These are phyloP conservation scores for Agrotis ipsilon DNA, from an alignment of 2,888 invertebrate species.

Conservation along the genomic window DNA sequence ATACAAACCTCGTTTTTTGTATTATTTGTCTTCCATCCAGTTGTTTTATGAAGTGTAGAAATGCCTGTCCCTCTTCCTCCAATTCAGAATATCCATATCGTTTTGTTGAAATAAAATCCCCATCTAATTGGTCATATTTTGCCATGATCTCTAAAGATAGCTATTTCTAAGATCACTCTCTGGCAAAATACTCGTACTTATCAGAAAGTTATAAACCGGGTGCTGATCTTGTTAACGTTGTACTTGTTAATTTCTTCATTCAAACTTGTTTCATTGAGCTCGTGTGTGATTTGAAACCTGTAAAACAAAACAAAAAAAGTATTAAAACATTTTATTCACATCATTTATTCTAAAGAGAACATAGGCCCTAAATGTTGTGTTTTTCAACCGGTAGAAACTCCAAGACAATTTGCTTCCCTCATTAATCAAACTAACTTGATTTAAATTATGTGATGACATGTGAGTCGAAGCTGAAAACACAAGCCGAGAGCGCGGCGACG, in stretches of 20 bases:
- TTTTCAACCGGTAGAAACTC: slow-evolving; percentile 44
- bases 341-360: slow-evolving; percentile 8
- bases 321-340: neutral
- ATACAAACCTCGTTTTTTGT: slow-evolving; percentile 2
- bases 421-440: slow-evolving; percentile 79
- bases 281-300: slow-evolving; percentile 16
- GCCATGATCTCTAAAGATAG: neutral
- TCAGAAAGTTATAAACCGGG: neutral
- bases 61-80: neutral
- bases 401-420: slow-evolving; percentile 66
- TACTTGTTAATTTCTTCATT: neutral
- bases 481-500: slow-evolving; percentile 44
- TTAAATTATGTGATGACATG: slow-evolving; percentile 74
- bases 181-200: too few relatives aligned
- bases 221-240: neutral
- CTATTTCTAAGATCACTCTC: neutral
- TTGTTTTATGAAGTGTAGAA: neutral
- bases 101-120: too few relatives aligned
- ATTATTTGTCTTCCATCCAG: neutral
- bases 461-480: slow-evolving; percentile 70
- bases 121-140: neutral
- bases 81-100: slow-evolving; percentile 2
- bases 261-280: neutral
- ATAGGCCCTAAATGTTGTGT: slow-evolving; percentile 18
- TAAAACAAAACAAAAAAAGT: slow-evolving; percentile 14